phyloP scores from a whole-genome alignment of 1,140 invertebrate species.

The Anagrus nilaparvatae region DNA sequence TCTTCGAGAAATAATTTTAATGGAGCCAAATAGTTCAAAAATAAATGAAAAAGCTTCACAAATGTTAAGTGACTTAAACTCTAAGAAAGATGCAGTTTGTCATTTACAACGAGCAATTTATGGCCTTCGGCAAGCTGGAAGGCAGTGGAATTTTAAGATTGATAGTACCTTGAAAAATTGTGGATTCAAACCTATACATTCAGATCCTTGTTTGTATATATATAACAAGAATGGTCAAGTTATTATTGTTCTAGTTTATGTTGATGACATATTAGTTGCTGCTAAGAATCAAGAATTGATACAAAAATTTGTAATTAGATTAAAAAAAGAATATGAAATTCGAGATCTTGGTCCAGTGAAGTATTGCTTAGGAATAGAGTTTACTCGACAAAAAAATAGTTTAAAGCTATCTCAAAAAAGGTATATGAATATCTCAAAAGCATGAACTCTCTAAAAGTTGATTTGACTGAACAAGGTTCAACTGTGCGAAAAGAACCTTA shows the following conservation, averaged over 20 bases:
- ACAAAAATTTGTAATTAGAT: too few species aligned
- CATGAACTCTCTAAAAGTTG: too few species aligned
- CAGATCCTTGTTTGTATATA: constrained; percentile 16
- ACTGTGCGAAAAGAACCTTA: too few species aligned
- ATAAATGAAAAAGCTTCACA: background rate
- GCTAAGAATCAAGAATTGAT: too few species aligned
- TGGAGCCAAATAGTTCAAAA: too few species aligned
- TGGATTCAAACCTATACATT: constrained; percentile 13
- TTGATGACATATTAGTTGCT: too few species aligned
- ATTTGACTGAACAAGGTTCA: too few species aligned
- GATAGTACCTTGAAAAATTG: constrained; percentile 8
- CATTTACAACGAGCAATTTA: constrained; percentile 20
- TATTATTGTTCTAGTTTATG: constrained; percentile 16
- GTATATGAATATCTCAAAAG: too few species aligned
- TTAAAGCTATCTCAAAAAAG: constrained; percentile 7
- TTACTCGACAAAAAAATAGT: constrained; percentile 1
- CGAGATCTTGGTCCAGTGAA: constrained; percentile 13
- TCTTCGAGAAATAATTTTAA: too few species aligned
- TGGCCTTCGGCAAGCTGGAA: constrained; percentile 23
- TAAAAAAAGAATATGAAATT: constrained; percentile 8
- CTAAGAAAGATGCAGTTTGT: constrained; percentile 12
- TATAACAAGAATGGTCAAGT: constrained; percentile 10
- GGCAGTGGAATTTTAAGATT: constrained; percentile 21
- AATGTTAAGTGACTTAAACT: background rate
- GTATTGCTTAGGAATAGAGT: constrained; percentile 13